phyloP scores from a whole-genome alignment of 1,140 invertebrate species.

The Planococcus citri region DNA sequence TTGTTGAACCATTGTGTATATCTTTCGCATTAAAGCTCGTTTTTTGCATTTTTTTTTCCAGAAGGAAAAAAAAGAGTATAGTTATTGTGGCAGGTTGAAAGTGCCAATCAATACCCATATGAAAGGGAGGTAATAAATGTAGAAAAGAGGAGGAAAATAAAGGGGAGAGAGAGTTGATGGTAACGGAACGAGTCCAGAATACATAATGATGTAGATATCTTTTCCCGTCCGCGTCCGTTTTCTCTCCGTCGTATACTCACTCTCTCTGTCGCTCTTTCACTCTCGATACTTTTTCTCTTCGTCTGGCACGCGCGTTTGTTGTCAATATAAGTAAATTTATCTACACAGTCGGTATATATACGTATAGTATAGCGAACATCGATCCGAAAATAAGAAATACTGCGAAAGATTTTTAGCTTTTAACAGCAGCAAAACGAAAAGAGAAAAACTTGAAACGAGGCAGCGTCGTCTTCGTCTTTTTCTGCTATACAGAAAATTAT shows the following conservation, averaged over 20 bases:
- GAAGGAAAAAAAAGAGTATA: background rate
- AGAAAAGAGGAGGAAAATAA: slow-evolving; percentile 16
- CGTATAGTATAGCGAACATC: no score
- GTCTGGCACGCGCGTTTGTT: background rate
- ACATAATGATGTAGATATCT: slow-evolving; percentile 13
- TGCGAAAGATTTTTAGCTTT: background rate
- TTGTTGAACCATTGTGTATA: no score
- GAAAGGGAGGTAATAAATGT: slow-evolving; percentile 10
- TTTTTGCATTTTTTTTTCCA: no score
- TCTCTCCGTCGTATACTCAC: background rate
- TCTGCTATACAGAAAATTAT: background rate
- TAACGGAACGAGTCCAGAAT: slow-evolving; percentile 10
- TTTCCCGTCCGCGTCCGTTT: background rate
- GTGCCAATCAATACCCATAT: slow-evolving; percentile 6
- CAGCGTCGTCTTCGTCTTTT: no score
- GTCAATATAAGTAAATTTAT: slow-evolving; percentile 19
- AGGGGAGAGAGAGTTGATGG: slow-evolving; percentile 18
- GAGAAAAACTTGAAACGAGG: no score
- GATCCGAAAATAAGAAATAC: background rate
- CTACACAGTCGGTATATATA: slow-evolving; percentile 1
- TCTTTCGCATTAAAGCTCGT: no score
- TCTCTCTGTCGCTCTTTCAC: background rate
- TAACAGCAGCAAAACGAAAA: no score
- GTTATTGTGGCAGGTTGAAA: slow-evolving; percentile 17
- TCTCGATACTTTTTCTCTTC: background rate